Base-by-base conservation (phyloP, 2,888 invertebrate species). In the Drosophila conformis region DNA sequence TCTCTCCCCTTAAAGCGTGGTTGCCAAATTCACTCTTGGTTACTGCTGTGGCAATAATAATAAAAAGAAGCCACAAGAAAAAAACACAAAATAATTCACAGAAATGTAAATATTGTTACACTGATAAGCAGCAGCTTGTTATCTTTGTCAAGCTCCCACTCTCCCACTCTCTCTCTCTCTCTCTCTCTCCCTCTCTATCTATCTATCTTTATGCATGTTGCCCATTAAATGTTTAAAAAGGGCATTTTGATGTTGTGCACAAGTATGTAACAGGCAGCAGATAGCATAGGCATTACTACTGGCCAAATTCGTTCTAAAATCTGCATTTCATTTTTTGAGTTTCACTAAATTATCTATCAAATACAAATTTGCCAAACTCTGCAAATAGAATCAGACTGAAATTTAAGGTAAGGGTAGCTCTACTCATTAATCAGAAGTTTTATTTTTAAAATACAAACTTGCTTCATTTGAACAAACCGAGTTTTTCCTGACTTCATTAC, bases 61-160 rank as follows among this genome's bases (percentile, higher is more conserved):
- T 79, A 62, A 73, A 70, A 59, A 46, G 62, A 48, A 70, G 49
- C 46, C 35, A 66, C 27, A 73, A 48, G 33, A 65, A 46, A 65
- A 21, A 38, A 49, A 75, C 69, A 52, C 51, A 46, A 69, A n/a
- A 35, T 49, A 75, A 73, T 78, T 79, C 85, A 76, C 72, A 80
- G 87, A 87, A 87, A 85, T 87, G 90, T 90, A 91, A 90, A 90
- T 90, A 90, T 88, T 88, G 83, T 84, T 82, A 85, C 85, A 85
- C 75, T 84, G 85, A 85, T 85, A 85, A 85, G 74, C 54, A 64
- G 64, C 75, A 64, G 74, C 53, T 57, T 64, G 66, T 79, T 73
- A 75, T 77, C 72, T 74, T 29, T 64, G 57, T 56, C 65, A 69
- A 74, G 66, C 72, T 76, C 56, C 42, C 42, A 8, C 48, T 54